A percentile compares a stretch with the other conserved stretches of the same genome.
These are phyloP conservation scores for Alethe diademata DNA, from an alignment of 2,113 vertebrate species.

Conservation along the genomic window DNA sequence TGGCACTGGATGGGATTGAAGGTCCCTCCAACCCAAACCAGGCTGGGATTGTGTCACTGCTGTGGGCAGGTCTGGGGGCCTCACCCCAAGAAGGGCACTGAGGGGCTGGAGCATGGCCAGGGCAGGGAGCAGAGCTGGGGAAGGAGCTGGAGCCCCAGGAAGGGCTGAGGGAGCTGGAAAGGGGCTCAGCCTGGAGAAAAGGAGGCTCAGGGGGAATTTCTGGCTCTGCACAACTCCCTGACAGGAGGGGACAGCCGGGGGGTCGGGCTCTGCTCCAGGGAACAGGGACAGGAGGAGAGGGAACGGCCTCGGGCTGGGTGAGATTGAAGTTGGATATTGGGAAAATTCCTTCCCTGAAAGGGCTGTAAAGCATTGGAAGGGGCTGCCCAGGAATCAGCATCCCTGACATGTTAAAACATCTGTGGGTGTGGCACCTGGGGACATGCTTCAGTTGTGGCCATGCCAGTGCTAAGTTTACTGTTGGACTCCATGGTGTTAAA, in stretches of 20 bases:
- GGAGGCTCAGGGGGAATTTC: not conserved
- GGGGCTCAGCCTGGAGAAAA: not conserved
- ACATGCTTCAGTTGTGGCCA: not conserved
- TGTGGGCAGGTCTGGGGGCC: not conserved
- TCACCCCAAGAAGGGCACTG: accelerated
- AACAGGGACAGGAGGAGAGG: not conserved
- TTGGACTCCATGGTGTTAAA: not conserved
- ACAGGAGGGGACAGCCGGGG: not conserved
- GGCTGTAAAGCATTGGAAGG: not conserved
- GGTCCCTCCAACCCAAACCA: not conserved
- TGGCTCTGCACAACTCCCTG: not conserved
- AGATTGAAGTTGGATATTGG: not conserved
- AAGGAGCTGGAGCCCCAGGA: not conserved
- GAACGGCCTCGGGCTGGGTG: accelerated
- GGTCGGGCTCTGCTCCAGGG: not conserved
- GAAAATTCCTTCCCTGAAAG: not conserved
- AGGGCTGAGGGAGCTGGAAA: not conserved
- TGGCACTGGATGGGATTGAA: accelerated
- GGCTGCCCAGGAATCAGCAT: not conserved
- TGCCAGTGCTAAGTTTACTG: not conserved
- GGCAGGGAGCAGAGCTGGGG: accelerated
- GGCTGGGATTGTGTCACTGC: not conserved
- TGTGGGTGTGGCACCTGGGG: not conserved
- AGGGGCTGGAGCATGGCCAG: not conserved
- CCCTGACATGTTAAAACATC: not conserved